Evolutionary conservation across 2,113 vertebrate species (phyloP).

Genomic region (Pteronura brasiliensis): DNA sequence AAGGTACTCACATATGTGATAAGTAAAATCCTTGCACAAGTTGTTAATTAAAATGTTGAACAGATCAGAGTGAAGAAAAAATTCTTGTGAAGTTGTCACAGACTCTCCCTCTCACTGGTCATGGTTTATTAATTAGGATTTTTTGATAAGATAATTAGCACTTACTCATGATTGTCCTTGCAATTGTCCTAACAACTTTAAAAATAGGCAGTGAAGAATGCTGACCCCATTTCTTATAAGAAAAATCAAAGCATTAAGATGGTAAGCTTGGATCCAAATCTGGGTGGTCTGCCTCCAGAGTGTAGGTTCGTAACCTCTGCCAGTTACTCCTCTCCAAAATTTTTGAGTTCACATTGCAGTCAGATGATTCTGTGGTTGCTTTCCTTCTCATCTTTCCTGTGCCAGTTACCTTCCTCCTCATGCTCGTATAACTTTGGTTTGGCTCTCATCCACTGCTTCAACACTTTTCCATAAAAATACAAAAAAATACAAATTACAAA

Average conservation of each 20-base stretch:
- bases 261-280: background rate
- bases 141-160: background rate
- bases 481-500: background rate
- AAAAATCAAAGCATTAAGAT: background rate
- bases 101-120: background rate
- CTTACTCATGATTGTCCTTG: background rate
- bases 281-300: background rate
- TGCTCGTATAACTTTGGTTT: background rate
- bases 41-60: background rate
- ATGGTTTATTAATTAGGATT: background rate
- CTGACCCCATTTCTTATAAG: background rate
- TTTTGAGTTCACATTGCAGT: background rate
- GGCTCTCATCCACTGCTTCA: background rate
- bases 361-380: background rate
- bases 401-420: background rate
- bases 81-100: background rate
- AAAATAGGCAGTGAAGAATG: background rate
- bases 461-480: background rate
- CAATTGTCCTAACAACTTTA: background rate
- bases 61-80: background rate
- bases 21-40: background rate
- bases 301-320: background rate
- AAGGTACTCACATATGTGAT: background rate
- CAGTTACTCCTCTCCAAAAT: background rate
- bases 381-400: background rate